Evolutionary conservation across 2,113 vertebrate species (phyloP), one percentile per base, ranked within the genome.

Genomic region (Geococcyx californianus): DNA sequence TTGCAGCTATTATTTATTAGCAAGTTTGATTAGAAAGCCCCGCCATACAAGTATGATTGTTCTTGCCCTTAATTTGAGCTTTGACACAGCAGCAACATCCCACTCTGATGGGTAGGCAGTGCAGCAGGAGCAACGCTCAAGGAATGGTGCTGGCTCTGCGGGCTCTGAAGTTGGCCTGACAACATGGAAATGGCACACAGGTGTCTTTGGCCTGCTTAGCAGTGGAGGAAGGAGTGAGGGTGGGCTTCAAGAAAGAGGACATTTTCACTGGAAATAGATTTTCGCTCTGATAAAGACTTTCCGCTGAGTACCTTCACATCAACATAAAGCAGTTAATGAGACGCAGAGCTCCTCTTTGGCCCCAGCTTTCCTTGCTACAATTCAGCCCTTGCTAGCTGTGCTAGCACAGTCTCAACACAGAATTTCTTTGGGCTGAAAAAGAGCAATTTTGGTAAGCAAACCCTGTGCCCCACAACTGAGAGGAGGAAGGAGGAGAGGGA

Each of bases 31-130:
- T 18, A 33, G 68, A 70, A 69, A 75, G 40, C 38, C 34, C 13
- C 2, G 3, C 21, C 18, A 0, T 20, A 45, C 36, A 8, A 34
- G 11, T 28, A 2, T 6, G 5, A 1, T 3, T 24, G 28, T 34
- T 36, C 20, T 20, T 7, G 31, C 34, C 42, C 72, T 59, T 9
- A 2, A 10, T 3, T 7, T 10, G 59, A 49, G 72, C 67, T 69
- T 7, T 31, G 59, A 3, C 38, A 58, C 0, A 2, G 47, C 16
- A 73, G 23, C 42, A 89, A 55, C 59, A 31, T 44, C 72, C n/a
- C 45, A 8, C 1, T 16, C 31, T 1, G 5, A 11, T 0, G 21
- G 64, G 49, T 0, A 1, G 25, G 16, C 1, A 1, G 14, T 0
- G 1, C 24, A 42, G 54, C 70, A 6, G 44, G 51, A 76, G 18